Conservation (phyloP, 2,113 vertebrate genomes). For the Erinaceus europaeus region DNA sequence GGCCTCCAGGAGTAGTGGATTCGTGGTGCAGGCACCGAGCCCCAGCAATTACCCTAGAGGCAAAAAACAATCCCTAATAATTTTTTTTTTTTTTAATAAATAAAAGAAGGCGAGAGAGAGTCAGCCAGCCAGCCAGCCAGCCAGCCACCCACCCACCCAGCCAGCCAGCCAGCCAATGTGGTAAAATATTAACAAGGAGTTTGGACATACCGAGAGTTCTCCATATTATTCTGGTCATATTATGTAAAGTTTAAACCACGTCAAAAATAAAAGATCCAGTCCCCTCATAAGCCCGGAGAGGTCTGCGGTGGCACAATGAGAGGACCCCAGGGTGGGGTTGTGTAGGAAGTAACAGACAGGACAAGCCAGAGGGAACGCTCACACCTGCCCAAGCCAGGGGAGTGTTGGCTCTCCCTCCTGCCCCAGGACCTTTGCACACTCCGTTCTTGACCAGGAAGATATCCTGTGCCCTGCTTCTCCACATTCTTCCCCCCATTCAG, state of each 20-base stretch:
- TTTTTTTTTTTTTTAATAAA: no score
- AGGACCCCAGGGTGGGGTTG: rapidly evolving
- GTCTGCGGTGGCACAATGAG: no score
- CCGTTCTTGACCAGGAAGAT: not conserved
- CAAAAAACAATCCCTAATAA: no score
- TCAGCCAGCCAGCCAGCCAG: no score
- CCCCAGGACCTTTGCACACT: not conserved
- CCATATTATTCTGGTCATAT: not conserved
- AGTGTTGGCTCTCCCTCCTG: not conserved
- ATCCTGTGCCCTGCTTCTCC: not conserved
- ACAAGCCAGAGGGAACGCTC: not conserved
- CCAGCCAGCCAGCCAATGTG: not conserved
- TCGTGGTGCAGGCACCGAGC: no score
- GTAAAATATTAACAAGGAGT: not conserved
- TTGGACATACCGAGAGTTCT: not conserved
- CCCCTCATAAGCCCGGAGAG: no score
- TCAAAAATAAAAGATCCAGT: not conserved
- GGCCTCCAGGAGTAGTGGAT: no score
- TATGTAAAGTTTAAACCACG: not conserved
- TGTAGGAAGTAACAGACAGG: not conserved
- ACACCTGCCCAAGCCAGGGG: not conserved
- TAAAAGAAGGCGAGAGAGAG: no score
- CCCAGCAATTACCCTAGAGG: no score
- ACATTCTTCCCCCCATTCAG: not conserved
- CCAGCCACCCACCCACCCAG: no score